Evolutionary conservation across 2,888 invertebrate genomes (phyloP).

Genomic region (Perizoma flavofasciatum): DNA sequence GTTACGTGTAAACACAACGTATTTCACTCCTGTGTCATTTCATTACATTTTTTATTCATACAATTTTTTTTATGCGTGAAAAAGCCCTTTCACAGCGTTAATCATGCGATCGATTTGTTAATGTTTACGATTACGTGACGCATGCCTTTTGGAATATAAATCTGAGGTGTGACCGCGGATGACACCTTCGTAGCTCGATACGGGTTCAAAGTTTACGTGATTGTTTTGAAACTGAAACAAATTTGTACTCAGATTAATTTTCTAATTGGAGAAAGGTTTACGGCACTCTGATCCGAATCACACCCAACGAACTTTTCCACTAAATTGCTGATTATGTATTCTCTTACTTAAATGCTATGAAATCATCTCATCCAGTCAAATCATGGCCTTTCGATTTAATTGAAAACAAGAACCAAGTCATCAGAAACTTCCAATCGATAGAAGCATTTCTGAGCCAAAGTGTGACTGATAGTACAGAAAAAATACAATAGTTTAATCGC

Average conservation of each 20-base stretch:
- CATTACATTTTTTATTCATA: constrained; percentile 48
- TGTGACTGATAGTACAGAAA: constrained; percentile 14
- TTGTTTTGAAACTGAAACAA: constrained; percentile 25
- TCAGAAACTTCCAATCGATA: constrained; percentile 1
- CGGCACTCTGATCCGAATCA: constrained; percentile 3
- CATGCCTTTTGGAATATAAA: constrained; percentile 30
- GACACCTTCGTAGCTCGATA: constrained; percentile 35
- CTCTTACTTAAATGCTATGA: neutral
- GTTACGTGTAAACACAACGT: constrained; percentile 60
- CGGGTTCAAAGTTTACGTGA: constrained; percentile 37
- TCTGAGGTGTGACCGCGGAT: constrained; percentile 32
- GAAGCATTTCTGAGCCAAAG: neutral
- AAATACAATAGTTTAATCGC: constrained; percentile 36
- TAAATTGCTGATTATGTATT: neutral
- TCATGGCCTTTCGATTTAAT: too few relatives aligned
- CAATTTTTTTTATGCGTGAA: constrained; percentile 38
- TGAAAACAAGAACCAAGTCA: too few relatives aligned
- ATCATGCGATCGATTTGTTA: constrained; percentile 39
- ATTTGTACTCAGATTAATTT: constrained; percentile 14
- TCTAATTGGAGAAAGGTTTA: constrained; percentile 12
- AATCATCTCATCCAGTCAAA: too few relatives aligned
- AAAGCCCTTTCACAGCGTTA: constrained; percentile 42
- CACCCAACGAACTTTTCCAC: neutral
- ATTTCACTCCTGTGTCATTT: constrained; percentile 57
- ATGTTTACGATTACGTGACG: constrained; percentile 30